Percentiles rank a stretch among this genome's conserved stretches.
These are phyloP conservation scores for Leptinotarsa juncta DNA, from an alignment of 2,888 invertebrate genomes.

Conservation along the genomic window DNA sequence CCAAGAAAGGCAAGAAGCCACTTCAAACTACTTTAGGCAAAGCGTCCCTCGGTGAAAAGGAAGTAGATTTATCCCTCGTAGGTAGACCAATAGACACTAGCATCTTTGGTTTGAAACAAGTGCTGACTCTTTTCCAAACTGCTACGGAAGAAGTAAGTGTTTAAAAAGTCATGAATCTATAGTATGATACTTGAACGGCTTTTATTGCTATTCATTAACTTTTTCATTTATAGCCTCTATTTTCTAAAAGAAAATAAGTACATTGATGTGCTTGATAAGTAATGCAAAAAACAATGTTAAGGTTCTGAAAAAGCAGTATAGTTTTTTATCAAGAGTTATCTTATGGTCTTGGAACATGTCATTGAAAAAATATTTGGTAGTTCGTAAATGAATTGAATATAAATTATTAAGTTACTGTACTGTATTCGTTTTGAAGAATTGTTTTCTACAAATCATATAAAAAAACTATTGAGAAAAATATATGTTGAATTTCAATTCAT, in stretches of 20 bases:
- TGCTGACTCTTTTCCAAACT: slow-evolving; percentile 77
- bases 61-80: slow-evolving; percentile 65
- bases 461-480: no score
- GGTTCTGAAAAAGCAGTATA: no score
- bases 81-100: slow-evolving; percentile 77
- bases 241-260: no score
- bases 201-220: background rate
- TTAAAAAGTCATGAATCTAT: background rate
- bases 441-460: no score
- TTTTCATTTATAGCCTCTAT: background rate
- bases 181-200: background rate
- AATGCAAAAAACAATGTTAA: no score
- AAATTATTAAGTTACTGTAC: no score
- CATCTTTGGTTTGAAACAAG: slow-evolving; percentile 77
- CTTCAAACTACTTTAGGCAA: slow-evolving; percentile 59
- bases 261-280: no score
- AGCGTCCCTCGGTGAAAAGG: slow-evolving; percentile 49
- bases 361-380: no score
- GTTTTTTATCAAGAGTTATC: background rate
- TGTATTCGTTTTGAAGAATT: no score
- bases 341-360: background rate
- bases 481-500: no score
- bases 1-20: slow-evolving; percentile 56
- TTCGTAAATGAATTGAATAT: no score
- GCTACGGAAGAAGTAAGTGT: slow-evolving; percentile 78